Conservation (phyloP, 2,797 vertebrate species). For the Siniperca undulata region DNA sequence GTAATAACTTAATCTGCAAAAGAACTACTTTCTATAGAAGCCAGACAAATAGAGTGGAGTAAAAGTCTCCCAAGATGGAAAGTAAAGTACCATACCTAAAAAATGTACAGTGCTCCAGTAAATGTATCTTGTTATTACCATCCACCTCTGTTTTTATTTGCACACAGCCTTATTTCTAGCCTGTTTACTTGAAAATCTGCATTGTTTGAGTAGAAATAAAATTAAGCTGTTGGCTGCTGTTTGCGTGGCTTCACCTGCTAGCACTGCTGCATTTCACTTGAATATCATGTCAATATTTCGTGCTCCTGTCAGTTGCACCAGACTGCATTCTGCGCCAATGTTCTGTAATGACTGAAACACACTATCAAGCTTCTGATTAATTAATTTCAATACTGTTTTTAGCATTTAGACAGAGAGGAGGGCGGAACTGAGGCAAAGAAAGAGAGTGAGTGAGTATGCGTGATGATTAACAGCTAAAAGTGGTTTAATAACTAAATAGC, state of each 20-base stretch:
- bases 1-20: not conserved
- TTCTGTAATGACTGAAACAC: constrained; percentile 23
- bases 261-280: not conserved
- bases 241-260: not conserved
- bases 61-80: not conserved
- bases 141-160: not conserved
- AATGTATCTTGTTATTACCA: not conserved
- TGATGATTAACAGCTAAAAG: constrained; percentile 47
- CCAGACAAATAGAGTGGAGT: not conserved
- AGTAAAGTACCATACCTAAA: not conserved
- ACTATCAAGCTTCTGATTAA: not conserved
- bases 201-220: not conserved
- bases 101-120: not conserved
- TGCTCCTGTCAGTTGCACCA: not conserved
- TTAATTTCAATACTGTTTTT: not conserved
- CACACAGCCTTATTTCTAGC: not conserved
- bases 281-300: constrained; percentile 7
- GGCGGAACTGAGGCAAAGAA: not conserved
- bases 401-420: not conserved
- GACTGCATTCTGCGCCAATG: not conserved
- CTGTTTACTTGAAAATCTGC: not conserved
- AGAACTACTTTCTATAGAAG: not conserved
- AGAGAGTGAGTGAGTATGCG: not conserved
- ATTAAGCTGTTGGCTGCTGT: not conserved
- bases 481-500: constrained; percentile 55